Conservation (phyloP, 2,888 invertebrate species). For the Liposcelis brunnea region DNA sequence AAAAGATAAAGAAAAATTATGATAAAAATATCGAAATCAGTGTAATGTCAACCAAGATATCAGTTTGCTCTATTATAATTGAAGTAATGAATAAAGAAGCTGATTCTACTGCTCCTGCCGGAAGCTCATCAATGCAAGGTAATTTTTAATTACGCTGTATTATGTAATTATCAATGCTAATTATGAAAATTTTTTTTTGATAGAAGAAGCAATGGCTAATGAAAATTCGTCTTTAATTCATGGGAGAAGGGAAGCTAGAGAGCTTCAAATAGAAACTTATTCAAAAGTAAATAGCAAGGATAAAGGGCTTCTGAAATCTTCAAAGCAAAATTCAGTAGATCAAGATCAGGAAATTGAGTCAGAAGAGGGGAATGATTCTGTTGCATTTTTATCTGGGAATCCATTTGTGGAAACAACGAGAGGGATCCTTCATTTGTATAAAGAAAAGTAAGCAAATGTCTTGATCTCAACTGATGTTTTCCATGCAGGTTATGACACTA, state of each 20-base stretch:
- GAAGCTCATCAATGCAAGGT: conserved; percentile 22
- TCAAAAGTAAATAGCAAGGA: conserved; percentile 40
- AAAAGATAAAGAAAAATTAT: neutral
- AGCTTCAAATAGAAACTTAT: conserved; percentile 65
- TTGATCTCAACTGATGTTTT: neutral
- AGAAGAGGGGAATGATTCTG: conserved; percentile 6
- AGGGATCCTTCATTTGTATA: conserved; percentile 91
- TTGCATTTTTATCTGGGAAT: conserved; percentile 61
- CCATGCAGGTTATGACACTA: no score
- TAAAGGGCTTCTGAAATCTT: neutral
- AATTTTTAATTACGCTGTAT: no score
- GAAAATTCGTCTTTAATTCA: conserved; percentile 27
- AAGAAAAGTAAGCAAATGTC: conserved; percentile 63
- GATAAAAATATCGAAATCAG: neutral
- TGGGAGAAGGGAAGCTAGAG: conserved; percentile 48
- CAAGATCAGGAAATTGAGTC: no score
- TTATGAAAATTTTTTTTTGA: conserved; percentile 13
- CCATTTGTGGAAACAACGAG: conserved; percentile 93
- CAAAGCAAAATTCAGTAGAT: neutral
- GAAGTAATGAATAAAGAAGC: conserved; percentile 13
- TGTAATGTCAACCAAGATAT: no score
- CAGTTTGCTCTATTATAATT: conserved; percentile 1
- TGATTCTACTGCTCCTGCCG: conserved; percentile 18
- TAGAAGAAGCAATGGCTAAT: conserved; percentile 26
- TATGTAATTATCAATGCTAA: conserved; percentile 8